These are phyloP conservation scores for Maniola jurtina DNA, from an alignment of 1,140 invertebrate genomes.

Conservation along the genomic window DNA sequence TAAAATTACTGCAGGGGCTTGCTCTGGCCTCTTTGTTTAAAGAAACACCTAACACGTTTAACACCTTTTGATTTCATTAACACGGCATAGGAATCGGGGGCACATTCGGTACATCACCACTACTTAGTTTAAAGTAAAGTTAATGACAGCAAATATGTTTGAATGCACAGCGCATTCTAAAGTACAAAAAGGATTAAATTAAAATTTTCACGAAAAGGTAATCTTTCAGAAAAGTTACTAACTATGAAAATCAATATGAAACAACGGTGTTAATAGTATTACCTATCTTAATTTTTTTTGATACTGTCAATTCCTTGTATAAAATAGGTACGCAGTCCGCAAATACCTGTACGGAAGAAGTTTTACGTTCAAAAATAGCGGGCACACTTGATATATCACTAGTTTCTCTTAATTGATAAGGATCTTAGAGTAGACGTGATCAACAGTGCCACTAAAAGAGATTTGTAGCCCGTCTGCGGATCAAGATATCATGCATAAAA, in stretches of 20 bases:
- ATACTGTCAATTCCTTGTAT: too few relatives aligned
- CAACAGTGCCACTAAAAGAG: neutral
- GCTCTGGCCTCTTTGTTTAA: too few relatives aligned
- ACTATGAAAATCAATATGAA: neutral
- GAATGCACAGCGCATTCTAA: neutral
- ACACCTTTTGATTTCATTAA: too few relatives aligned
- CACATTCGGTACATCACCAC: too few relatives aligned
- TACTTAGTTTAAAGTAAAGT: too few relatives aligned
- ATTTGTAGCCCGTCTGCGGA: neutral
- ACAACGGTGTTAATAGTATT: too few relatives aligned
- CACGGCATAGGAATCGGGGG: too few relatives aligned
- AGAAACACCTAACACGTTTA: too few relatives aligned
- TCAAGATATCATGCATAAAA: neutral
- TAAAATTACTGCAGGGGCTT: too few relatives aligned
- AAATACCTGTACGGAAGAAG: neutral
- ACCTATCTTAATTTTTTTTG: too few relatives aligned
- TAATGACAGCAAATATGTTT: too few relatives aligned
- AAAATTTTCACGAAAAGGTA: neutral
- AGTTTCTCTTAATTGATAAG: slow-evolving; percentile 20
- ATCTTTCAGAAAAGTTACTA: neutral
- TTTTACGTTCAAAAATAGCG: neutral
- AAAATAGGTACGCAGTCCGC: too few relatives aligned
- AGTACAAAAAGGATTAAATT: neutral
- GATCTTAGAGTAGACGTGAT: slow-evolving; percentile 13
- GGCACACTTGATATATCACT: neutral